Evolutionary conservation across 2,888 invertebrate species (phyloP).

Genomic region (Pemphredon lugubris): DNA sequence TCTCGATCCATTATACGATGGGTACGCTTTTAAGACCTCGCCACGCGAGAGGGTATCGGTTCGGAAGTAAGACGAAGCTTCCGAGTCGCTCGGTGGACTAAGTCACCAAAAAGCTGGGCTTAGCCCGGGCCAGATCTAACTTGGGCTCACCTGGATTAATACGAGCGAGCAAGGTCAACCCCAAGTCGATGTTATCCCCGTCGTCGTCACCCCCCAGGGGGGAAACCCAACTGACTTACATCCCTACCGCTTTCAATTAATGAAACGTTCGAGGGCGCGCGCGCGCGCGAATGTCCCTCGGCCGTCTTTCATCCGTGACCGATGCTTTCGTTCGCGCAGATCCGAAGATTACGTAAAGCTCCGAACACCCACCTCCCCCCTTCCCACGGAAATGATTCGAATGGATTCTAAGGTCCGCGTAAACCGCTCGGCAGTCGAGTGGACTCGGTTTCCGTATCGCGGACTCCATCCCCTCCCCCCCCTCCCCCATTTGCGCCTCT

Average conservation of each 20-base stretch:
- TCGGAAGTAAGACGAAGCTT: slow-evolving; percentile 48
- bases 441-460: too few species aligned
- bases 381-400: too few species aligned
- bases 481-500: too few species aligned
- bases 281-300: slow-evolving; percentile 45
- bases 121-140: slow-evolving; percentile 65
- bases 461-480: too few species aligned
- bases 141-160: slow-evolving; percentile 72
- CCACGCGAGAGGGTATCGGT: slow-evolving; percentile 28
- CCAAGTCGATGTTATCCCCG: slow-evolving; percentile 43
- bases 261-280: too few species aligned
- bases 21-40: slow-evolving; percentile 15
- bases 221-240: slow-evolving; percentile 65
- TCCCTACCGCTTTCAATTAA: slow-evolving; percentile 63
- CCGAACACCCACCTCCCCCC: too few species aligned
- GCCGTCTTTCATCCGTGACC: slow-evolving; percentile 36
- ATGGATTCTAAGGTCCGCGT: too few species aligned
- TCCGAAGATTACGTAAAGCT: too few species aligned
- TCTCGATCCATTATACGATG: too few species aligned
- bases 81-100: slow-evolving; percentile 49
- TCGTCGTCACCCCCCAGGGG: slow-evolving; percentile 22
- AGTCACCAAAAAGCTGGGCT: slow-evolving; percentile 68
- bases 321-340: slow-evolving; percentile 32
- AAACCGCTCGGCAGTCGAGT: too few species aligned
- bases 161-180: slow-evolving; percentile 65